Evolutionary conservation across 23 tunicate genomes (phyloP), one percentile per base, ranked within the genome.

Genomic region (Trididemnum clinides): DNA sequence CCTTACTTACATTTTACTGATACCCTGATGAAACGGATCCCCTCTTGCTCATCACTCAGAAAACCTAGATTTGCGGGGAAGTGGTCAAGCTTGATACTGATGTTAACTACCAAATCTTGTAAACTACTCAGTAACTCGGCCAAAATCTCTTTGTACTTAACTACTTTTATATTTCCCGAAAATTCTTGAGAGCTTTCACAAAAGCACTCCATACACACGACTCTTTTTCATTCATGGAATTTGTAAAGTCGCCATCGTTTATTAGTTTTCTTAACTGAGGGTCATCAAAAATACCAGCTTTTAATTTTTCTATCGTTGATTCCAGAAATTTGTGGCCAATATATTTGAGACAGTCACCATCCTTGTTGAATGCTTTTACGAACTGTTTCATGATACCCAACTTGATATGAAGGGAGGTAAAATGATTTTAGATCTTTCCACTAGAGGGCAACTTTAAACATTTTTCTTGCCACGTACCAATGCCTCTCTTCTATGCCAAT

Each of bases 341-440:
- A 74, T 74, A 74, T 74, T 30, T 74, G 18, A 74, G 18, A 39
- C 81, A 74, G 27, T 44, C 58, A 37, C 81, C 81, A 36, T 74
- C 81, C 28, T 74, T 37, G 58, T 25, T 39, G 57, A 74, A 25
- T 74, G 81, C 58, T 74, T 74, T 74, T 38, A 74, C n/a, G n/a
- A n/a, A n/a, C n/a, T n/a, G n/a, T n/a, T n/a, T n/a, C n/a, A n/a
- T n/a, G n/a, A n/a, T n/a, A 20, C 81, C 81, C 81, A 74, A 25
- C 30, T 74, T 74, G 58, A 74, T 74, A 39, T 74, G 81, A 36
- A 74, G 81, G 59, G 81, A 74, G 6, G 81, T 18, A 74, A 74
- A 37, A 74, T 28, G 30, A 74, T 74, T 74, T 74, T 74, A 15
- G 58, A 74, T 74, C 58, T 44, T 74, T 74, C 77, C 81, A 39